These are phyloP conservation scores for Spodoptera picta DNA, from an alignment of 2,888 invertebrate species.

Conservation along the genomic window DNA sequence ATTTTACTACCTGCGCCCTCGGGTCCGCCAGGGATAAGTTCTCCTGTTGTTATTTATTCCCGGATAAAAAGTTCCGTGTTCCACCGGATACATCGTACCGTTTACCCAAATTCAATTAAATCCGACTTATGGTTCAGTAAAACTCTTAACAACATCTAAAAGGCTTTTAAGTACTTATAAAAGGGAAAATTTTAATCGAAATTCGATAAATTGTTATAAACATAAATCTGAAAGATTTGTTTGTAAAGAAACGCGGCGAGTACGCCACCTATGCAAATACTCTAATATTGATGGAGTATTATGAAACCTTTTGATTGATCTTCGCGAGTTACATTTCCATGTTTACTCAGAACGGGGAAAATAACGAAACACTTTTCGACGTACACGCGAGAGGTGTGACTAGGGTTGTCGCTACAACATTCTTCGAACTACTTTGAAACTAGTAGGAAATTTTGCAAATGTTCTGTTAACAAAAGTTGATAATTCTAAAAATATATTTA, in stretches of 20 bases:
- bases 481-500: too few relatives aligned
- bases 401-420: conserved; percentile 19
- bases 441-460: too few relatives aligned
- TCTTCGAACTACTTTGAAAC: not conserved
- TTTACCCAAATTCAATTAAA: conserved; percentile 1
- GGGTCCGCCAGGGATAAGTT: conserved; percentile 26
- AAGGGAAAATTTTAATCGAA: conserved; percentile 1
- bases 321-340: conserved; percentile 46
- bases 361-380: conserved; percentile 52
- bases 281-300: conserved; percentile 57
- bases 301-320: conserved; percentile 59
- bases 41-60: conserved; percentile 4
- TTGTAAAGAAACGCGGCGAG: conserved; percentile 19
- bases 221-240: conserved; percentile 23
- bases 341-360: conserved; percentile 45
- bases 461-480: too few relatives aligned
- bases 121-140: not conserved
- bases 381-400: conserved; percentile 27
- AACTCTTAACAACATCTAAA: not conserved
- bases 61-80: conserved; percentile 14
- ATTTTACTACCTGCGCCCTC: conserved; percentile 12
- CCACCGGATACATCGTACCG: too few relatives aligned
- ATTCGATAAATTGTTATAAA: conserved; percentile 7
- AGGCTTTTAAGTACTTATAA: not conserved
- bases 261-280: conserved; percentile 51